A percentile compares a stretch with the other conserved stretches of the same genome.
phyloP scores from a whole-genome alignment of 2,113 vertebrate genomes.

The Crypturellus undulatus region DNA sequence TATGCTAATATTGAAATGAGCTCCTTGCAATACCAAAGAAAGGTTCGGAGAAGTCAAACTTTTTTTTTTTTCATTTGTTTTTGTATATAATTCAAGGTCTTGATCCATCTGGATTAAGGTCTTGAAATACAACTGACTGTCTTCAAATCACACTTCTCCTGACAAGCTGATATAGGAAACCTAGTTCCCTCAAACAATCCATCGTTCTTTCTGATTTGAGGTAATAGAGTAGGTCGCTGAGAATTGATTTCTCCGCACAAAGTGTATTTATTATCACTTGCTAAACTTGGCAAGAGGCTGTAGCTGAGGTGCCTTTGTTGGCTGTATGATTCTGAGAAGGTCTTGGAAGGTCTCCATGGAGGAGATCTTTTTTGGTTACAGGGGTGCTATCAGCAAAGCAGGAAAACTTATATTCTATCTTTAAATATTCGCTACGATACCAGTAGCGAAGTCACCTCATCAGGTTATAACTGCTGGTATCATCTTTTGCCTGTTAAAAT shows the following conservation, averaged over 20 bases:
- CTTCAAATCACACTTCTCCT: accelerated
- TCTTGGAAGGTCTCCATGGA: background rate
- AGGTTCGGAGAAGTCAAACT: background rate
- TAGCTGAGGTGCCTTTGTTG: background rate
- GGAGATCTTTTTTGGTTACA: background rate
- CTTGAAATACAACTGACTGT: background rate
- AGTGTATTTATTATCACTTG: background rate
- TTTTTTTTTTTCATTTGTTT: too few relatives aligned
- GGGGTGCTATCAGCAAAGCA: background rate
- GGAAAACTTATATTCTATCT: background rate
- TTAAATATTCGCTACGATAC: background rate
- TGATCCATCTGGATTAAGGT: background rate
- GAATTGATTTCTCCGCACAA: background rate
- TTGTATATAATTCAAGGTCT: too few relatives aligned
- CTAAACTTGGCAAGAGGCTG: background rate
- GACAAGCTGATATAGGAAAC: background rate
- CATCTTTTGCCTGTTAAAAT: background rate
- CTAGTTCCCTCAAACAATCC: background rate
- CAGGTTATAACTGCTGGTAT: background rate
- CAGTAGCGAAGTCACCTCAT: too few relatives aligned
- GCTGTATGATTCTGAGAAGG: background rate
- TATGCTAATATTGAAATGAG: background rate
- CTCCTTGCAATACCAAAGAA: background rate
- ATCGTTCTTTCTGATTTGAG: background rate
- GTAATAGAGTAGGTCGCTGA: background rate